Conservation (phyloP, 2,797 vertebrate genomes). For the Mus spretus region DNA sequence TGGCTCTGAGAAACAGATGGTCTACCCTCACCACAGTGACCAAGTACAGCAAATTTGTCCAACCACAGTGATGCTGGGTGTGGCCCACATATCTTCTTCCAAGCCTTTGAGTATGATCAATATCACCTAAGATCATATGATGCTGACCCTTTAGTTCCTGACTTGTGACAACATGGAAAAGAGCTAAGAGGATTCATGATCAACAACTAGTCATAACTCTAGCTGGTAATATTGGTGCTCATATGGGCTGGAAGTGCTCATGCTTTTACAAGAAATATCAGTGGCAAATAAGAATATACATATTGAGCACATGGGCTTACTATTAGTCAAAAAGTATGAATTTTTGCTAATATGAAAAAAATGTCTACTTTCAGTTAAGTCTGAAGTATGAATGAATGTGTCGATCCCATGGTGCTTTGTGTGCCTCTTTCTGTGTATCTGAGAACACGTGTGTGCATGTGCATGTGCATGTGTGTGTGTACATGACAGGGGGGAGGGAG, state of each 20-base stretch:
- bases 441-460: neutral
- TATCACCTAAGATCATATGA: neutral
- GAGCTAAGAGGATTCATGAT: neutral
- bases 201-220: neutral
- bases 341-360: neutral
- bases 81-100: neutral
- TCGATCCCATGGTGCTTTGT: neutral
- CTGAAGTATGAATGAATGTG: neutral
- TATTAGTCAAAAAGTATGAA: accelerated
- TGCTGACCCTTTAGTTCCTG: neutral
- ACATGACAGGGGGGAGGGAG: no score
- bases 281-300: neutral
- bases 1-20: neutral
- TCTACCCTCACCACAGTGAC: neutral
- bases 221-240: neutral
- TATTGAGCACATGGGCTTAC: neutral
- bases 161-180: neutral
- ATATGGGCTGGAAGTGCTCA: neutral
- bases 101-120: neutral
- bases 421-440: neutral
- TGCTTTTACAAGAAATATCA: neutral
- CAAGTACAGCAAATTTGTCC: neutral
- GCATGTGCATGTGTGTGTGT: neutral
- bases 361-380: neutral
- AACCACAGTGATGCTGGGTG: neutral